These are phyloP conservation scores for Eublepharis macularius DNA, from an alignment of 2,113 vertebrate species.

Conservation along the genomic window DNA sequence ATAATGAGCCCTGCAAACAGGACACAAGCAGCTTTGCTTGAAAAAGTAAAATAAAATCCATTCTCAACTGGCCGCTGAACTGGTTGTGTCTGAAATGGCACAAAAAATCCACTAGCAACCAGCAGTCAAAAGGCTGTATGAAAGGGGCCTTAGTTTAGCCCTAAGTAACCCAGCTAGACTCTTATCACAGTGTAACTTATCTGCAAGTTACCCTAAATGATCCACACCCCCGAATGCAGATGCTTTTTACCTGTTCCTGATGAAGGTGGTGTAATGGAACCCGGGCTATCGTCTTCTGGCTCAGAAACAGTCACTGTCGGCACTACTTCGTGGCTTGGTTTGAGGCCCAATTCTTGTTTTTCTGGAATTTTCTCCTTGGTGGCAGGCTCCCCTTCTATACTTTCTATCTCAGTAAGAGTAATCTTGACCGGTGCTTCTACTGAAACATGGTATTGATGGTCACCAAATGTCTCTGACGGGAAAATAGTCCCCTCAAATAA, in stretches of 20 bases:
- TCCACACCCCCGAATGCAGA: rapidly evolving
- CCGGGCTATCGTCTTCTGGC: constrained; percentile 94
- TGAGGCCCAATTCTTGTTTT: constrained; percentile 80
- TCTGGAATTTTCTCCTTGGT: constrained; percentile 53
- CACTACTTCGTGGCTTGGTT: constrained; percentile 86
- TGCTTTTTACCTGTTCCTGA: constrained; percentile 81
- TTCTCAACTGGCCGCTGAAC: too few species aligned
- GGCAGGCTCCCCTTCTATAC: constrained; percentile 50
- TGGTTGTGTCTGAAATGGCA: too few species aligned
- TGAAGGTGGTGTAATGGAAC: constrained; percentile 88
- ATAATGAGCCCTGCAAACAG: too few species aligned
- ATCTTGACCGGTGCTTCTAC: constrained; percentile 85
- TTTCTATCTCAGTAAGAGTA: constrained; percentile 82
- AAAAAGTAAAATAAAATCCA: too few species aligned
- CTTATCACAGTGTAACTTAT: too few species aligned
- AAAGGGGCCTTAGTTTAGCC: too few species aligned
- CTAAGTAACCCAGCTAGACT: too few species aligned
- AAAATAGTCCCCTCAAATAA: constrained; percentile 66
- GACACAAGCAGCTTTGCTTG: too few species aligned
- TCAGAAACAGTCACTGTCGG: constrained; percentile 93
- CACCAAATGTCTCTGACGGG: constrained; percentile 76
- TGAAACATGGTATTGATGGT: constrained; percentile 60
- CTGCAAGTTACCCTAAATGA: too few species aligned
- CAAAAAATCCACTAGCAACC: too few species aligned
- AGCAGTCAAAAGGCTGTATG: too few species aligned